Conservation (phyloP, 2,888 invertebrate species). For the Copidosoma aretas region DNA sequence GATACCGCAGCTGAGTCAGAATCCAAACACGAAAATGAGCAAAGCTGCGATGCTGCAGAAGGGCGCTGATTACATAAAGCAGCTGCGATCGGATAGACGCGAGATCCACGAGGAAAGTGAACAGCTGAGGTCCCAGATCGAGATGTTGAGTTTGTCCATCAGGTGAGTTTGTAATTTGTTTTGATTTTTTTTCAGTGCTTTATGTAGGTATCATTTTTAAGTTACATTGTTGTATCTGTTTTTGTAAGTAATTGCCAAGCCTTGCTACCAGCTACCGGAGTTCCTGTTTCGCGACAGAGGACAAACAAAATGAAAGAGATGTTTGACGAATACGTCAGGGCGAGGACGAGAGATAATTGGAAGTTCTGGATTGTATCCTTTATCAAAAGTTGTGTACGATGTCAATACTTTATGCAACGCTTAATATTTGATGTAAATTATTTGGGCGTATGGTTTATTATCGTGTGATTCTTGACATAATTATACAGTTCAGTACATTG, state of each 20-base stretch:
- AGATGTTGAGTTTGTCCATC: slow-evolving; percentile 87
- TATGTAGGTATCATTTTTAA: slow-evolving; percentile 1
- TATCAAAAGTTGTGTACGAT: slow-evolving; percentile 43
- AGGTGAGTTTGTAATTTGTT: slow-evolving; percentile 68
- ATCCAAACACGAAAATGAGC: slow-evolving; percentile 89
- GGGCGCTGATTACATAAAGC: slow-evolving; percentile 93
- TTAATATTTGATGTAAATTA: no score
- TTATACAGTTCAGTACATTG: slow-evolving; percentile 84
- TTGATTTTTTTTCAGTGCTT: not conserved
- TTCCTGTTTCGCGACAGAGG: slow-evolving; percentile 88
- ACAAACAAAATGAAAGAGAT: slow-evolving; percentile 91
- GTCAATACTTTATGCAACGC: not conserved
- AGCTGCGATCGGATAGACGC: slow-evolving; percentile 83
- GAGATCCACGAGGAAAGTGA: slow-evolving; percentile 91
- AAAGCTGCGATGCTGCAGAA: slow-evolving; percentile 97
- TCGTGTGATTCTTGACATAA: slow-evolving; percentile 43
- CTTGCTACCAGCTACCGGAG: slow-evolving; percentile 93
- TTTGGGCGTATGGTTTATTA: slow-evolving; percentile 12
- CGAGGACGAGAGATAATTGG: slow-evolving; percentile 89
- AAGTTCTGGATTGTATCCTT: slow-evolving; percentile 98
- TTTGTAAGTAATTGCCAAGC: slow-evolving; percentile 86
- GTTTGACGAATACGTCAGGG: slow-evolving; percentile 89
- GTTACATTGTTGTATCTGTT: not conserved
- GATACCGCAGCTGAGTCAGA: slow-evolving; percentile 89
- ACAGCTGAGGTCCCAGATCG: slow-evolving; percentile 84